A percentile compares a stretch with the other conserved stretches of the same genome.
Evolutionary conservation across 37 sponge, comb jelly and placozoan genomes (phyloP).

Genomic region (Beroe forskalii): DNA sequence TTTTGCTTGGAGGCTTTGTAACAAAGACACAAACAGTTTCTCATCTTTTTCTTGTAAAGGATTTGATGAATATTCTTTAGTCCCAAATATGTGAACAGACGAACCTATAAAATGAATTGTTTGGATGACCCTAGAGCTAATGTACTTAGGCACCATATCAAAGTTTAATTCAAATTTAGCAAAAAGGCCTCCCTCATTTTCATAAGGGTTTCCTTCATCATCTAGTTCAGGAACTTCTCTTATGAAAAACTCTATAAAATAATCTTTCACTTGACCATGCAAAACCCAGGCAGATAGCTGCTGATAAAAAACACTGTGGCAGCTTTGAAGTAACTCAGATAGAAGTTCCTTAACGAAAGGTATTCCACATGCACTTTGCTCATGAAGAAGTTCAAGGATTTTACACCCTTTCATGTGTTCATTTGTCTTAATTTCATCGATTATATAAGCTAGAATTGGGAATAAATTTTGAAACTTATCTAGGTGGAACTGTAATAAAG

Average conservation of each 20-base stretch:
- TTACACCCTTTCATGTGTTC: slow-evolving; percentile 72
- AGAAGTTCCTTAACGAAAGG: slow-evolving; percentile 68
- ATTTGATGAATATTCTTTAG: background rate
- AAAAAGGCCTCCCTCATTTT: slow-evolving; percentile 10
- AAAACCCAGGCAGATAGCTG: slow-evolving; percentile 93
- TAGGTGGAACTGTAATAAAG: slow-evolving; percentile 36
- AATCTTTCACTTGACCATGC: slow-evolving; percentile 79
- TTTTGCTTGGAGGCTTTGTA: background rate
- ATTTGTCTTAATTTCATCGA: slow-evolving; percentile 48
- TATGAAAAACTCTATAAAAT: slow-evolving; percentile 79
- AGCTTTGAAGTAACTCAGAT: slow-evolving; percentile 72
- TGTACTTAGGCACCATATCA: slow-evolving; percentile 35
- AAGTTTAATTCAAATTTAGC: slow-evolving; percentile 12
- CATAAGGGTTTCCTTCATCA: background rate
- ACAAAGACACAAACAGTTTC: background rate
- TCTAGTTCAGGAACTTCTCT: slow-evolving; percentile 21
- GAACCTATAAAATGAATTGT: slow-evolving; percentile 25
- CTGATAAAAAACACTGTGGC: slow-evolving; percentile 85
- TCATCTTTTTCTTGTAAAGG: slow-evolving; percentile 37
- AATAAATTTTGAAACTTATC: slow-evolving; percentile 42
- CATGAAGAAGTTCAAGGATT: slow-evolving; percentile 71
- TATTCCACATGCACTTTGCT: slow-evolving; percentile 73
- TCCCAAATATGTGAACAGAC: slow-evolving; percentile 43
- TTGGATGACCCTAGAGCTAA: slow-evolving; percentile 1
- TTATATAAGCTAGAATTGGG: slow-evolving; percentile 16